phyloP scores from a whole-genome alignment of 2,888 invertebrate genomes.

The Nematopogon swammerdamellus region DNA sequence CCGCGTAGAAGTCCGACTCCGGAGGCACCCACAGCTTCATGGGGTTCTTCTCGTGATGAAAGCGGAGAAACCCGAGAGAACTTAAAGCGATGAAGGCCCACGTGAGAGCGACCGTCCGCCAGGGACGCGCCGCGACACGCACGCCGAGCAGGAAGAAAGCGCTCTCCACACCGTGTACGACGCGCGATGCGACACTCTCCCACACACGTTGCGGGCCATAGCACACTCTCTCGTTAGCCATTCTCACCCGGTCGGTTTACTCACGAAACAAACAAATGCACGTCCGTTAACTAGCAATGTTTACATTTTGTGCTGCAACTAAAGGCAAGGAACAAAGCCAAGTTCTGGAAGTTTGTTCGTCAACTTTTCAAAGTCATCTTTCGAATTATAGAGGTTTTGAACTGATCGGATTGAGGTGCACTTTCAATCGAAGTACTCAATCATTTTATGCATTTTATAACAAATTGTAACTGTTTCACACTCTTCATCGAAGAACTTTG shows the following conservation, averaged over 20 bases:
- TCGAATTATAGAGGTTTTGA: too few relatives aligned
- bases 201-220: slow-evolving; percentile 38
- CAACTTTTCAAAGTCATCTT: too few relatives aligned
- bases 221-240: slow-evolving; percentile 30
- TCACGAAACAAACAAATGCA: too few relatives aligned
- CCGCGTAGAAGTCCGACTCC: slow-evolving; percentile 63
- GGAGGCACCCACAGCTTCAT: slow-evolving; percentile 74
- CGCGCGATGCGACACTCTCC: slow-evolving; percentile 36
- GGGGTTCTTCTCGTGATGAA: slow-evolving; percentile 72
- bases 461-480: too few relatives aligned
- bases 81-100: slow-evolving; percentile 56
- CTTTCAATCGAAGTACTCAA: too few relatives aligned
- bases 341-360: too few relatives aligned
- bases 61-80: slow-evolving; percentile 59
- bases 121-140: slow-evolving; percentile 57
- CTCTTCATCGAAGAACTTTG: too few relatives aligned
- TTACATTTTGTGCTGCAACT: too few relatives aligned
- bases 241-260: slow-evolving; percentile 8
- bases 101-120: slow-evolving; percentile 56
- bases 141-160: slow-evolving; percentile 59
- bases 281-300: too few relatives aligned
- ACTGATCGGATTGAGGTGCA: too few relatives aligned
- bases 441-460: too few relatives aligned
- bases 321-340: too few relatives aligned
- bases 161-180: slow-evolving; percentile 39